Evolutionary conservation across 2,888 invertebrate species (phyloP), one percentile per base, ranked within the genome.

Genomic region (Phalera bucephala): DNA sequence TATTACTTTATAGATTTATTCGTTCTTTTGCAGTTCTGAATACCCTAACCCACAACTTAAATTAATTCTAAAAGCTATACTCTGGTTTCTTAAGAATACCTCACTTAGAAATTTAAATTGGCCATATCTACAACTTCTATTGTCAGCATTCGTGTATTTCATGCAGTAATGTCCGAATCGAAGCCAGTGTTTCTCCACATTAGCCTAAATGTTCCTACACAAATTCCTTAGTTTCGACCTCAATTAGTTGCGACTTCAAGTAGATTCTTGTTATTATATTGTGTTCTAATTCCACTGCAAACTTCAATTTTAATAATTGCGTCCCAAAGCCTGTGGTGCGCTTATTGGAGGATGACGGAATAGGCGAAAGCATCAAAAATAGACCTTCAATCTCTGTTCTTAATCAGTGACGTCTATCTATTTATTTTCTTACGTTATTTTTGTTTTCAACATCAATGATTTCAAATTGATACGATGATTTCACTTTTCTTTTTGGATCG

Each of bases 161-260:
- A 22, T 10, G 10, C 22, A 1, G 22, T 2, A 8, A 10, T 22
- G 10, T 5, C 5, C 22, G 22, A 10, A 22, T 10, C 9, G 1
- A 10, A n/a, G 6, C 10, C 6, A 10, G 10, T 10, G 22, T 22
- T 3, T 17, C 17, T 17, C 17, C 3, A 3, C 23, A 23, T 38
- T 39, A 43, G 21, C 43, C 51, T 53, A 40, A 38, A 32, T 45
- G 21, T 28, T 19, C 19, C 29, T 11, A 19, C 29, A 19, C 29
- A 29, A 19, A 29, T 29, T 29, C 29, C 29, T 3, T 4, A 7
- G n/a, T 11, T 29, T 11, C 7, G 14, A 9, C 29, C 19, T 19
- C 17, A 8, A 28, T 41, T 33, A 30, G 39, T 38, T 42, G 36
- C 27, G 33, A 45, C 44, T 52, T 35, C 37, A 38, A 48, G 52